Percentiles rank a stretch among this genome's conserved stretches.
phyloP scores from a whole-genome alignment of 2,113 vertebrate genomes.

The Sakesphorus luctuosus region DNA sequence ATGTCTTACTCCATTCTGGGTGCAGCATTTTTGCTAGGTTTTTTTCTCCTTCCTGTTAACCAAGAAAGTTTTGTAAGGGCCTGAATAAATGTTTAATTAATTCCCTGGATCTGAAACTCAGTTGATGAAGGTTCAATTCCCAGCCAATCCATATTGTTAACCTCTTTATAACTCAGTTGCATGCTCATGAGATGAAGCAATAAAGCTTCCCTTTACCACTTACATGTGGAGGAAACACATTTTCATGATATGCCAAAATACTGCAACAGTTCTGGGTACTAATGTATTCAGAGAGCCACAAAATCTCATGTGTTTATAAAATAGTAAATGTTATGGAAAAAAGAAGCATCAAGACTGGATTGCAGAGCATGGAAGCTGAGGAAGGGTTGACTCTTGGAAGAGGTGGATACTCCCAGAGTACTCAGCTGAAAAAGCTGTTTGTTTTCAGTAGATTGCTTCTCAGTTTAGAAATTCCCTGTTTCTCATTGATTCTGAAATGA shows the following conservation, averaged over 20 bases:
- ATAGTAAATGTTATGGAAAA: neutral
- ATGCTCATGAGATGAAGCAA: neutral
- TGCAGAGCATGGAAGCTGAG: neutral
- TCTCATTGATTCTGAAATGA: neutral
- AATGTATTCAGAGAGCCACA: neutral
- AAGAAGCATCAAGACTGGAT: neutral
- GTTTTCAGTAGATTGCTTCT: neutral
- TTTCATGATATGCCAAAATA: neutral
- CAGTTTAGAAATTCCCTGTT: neutral
- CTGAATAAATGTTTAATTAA: neutral
- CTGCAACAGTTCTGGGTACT: neutral
- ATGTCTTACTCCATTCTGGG: neutral
- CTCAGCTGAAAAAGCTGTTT: neutral
- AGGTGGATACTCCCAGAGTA: neutral
- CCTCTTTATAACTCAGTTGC: neutral
- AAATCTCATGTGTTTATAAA: neutral
- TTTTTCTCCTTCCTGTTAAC: neutral
- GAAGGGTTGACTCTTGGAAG: neutral
- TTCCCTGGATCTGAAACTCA: neutral
- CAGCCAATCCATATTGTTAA: neutral
- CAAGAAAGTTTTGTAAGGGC: neutral
- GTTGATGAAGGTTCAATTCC: neutral
- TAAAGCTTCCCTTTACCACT: neutral
- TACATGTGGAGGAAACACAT: neutral
- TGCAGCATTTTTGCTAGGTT: rapidly evolving